Evolutionary conservation across 2,113 vertebrate species (phyloP), one percentile per base, ranked within the genome.

Genomic region (Aegithalos caudatus): DNA sequence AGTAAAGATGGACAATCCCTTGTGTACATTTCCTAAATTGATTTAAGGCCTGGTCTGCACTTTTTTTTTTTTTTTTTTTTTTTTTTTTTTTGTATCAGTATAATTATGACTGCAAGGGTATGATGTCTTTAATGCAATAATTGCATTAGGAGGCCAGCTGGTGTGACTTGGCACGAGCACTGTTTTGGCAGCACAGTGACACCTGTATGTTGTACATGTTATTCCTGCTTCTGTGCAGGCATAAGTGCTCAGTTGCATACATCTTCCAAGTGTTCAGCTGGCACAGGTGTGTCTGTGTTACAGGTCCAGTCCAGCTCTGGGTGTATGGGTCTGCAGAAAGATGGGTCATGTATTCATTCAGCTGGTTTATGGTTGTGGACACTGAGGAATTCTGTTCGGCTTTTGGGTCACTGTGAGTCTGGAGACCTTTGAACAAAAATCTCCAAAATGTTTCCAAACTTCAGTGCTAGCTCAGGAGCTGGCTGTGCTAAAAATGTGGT

Each of bases 51-150:
- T 57, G 53, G 54, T 80, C 70, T 65, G 37, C 40, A 18, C 1
- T n/a, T n/a, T n/a, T n/a, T n/a, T n/a, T n/a, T n/a, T n/a, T n/a
- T n/a, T n/a, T n/a, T n/a, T n/a, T n/a, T n/a, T n/a, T n/a, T n/a
- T n/a, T n/a, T n/a, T n/a, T n/a, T n/a, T n/a, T n/a, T n/a, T 73
- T 80, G 54, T 88, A 65, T 31, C 23, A 7, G 14, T 69, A 4
- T 80, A 82, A 93, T 73, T 90, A 82, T 65, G 81, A 80, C 62
- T 83, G 42, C 37, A 56, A 88, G 28, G 24, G 5, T 73, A 33
- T 65, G 81, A 54, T 90, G 87, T 87, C 79, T 65, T 72, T 76
- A 88, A 67, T 76, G 81, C 31, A 66, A 0, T 94, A 77, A 77
- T 80, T 95, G 37, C 54, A 20, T 42, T 72, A 50, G 53, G 48